A percentile compares a stretch with the other conserved stretches of the same genome.
phyloP scores from a whole-genome alignment of 2,113 vertebrate species.

The Nanorana parkeri region DNA sequence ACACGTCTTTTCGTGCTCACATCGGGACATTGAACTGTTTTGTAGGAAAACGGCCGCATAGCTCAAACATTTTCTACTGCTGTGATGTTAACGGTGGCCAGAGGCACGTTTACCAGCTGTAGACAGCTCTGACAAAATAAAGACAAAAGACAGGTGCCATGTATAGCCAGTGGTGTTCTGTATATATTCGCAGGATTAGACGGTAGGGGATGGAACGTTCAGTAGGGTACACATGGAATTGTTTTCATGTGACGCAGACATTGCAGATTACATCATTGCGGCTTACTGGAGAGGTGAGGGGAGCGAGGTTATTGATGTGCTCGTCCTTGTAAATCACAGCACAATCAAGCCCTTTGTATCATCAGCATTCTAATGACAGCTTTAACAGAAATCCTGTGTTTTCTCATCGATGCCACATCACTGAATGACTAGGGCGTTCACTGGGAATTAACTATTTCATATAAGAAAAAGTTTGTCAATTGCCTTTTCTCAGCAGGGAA shows the following conservation, averaged over 20 bases:
- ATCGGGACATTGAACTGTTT: too few species aligned
- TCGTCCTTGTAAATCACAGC: neutral
- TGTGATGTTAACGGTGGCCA: neutral
- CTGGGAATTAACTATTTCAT: too few species aligned
- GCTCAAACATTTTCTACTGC: neutral
- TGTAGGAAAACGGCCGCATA: neutral
- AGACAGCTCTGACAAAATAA: neutral
- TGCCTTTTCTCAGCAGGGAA: too few species aligned
- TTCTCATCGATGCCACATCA: too few species aligned
- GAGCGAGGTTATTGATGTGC: neutral
- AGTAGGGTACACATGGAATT: slow-evolving; percentile 30
- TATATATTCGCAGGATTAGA: neutral
- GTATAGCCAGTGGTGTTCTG: neutral
- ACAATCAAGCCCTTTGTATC: neutral
- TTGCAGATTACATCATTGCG: slow-evolving; percentile 42
- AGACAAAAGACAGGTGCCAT: neutral
- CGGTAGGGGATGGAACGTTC: neutral
- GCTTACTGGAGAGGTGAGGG: slow-evolving; percentile 28
- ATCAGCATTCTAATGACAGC: neutral
- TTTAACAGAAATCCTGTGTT: neutral
- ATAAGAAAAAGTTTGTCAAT: too few species aligned
- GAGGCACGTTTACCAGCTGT: neutral
- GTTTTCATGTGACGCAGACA: slow-evolving; percentile 42
- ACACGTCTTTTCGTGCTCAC: too few species aligned
- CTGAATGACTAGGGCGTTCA: too few species aligned